Conservation (phyloP, 2,888 invertebrate genomes). For the Cerceris ruficornis region DNA sequence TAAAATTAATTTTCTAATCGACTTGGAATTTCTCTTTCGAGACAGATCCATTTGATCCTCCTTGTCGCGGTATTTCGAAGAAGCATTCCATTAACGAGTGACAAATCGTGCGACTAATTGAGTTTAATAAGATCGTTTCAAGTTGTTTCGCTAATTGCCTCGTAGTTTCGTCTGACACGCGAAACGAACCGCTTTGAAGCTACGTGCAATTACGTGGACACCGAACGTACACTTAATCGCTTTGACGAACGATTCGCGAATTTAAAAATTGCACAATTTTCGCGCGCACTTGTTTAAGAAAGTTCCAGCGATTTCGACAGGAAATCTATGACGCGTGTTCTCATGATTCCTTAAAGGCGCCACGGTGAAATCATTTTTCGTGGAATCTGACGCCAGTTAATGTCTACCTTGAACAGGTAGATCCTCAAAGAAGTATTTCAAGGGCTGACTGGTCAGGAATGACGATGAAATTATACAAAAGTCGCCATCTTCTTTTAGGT, state of each 20-base stretch:
- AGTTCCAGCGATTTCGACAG: background rate
- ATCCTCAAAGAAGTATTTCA: slow-evolving; percentile 1
- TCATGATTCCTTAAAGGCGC: no score
- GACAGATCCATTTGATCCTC: no score
- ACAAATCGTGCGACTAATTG: background rate
- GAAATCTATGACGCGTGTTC: background rate
- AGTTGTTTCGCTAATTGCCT: slow-evolving; percentile 6
- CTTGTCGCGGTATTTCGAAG: no score
- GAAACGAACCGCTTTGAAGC: slow-evolving; percentile 1
- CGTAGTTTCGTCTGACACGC: background rate
- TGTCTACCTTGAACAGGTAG: slow-evolving; percentile 12
- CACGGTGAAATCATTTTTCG: background rate
- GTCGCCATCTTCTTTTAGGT: background rate
- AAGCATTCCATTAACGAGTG: background rate
- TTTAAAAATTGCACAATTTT: background rate
- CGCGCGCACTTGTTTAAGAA: background rate
- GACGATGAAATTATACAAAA: background rate
- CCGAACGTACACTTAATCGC: background rate
- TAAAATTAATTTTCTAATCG: no score
- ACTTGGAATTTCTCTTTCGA: no score
- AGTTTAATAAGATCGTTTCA: slow-evolving; percentile 6
- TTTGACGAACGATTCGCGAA: background rate
- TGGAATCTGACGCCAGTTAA: background rate
- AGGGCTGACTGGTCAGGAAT: background rate
- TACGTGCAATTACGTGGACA: background rate